phyloP scores from a whole-genome alignment of 2,888 invertebrate genomes.

The Hyposoter didymator region DNA sequence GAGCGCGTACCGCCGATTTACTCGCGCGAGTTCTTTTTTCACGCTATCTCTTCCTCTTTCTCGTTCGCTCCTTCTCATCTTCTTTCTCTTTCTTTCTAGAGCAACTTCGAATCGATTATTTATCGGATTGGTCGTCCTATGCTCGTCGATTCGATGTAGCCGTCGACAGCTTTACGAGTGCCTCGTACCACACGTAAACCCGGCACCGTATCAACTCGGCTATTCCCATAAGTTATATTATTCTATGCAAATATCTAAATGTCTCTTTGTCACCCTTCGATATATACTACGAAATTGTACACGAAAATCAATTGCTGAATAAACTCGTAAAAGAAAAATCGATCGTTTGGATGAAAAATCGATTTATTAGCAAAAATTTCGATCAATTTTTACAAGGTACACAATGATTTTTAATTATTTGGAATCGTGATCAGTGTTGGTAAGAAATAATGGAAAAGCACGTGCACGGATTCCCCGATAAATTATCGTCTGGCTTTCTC shows the following conservation, averaged over 20 bases:
- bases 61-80: neutral
- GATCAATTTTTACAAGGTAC: neutral
- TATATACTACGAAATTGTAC: neutral
- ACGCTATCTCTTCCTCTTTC: conserved; percentile 33
- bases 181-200: conserved; percentile 17
- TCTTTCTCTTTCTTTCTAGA: conserved; percentile 22
- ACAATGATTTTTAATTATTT: neutral
- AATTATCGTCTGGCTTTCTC: conserved; percentile 20
- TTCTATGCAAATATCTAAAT: conserved; percentile 17
- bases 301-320: neutral
- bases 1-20: conserved; percentile 39
- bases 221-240: conserved; percentile 34
- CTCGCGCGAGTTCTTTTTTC: conserved; percentile 49
- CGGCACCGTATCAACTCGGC: conserved; percentile 34
- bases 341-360: neutral
- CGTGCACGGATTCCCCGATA: conserved; percentile 13
- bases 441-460: neutral
- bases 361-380: neutral
- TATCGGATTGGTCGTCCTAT: conserved; percentile 61
- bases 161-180: conserved; percentile 61
- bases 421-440: neutral
- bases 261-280: conserved; percentile 20
- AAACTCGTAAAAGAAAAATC: neutral
- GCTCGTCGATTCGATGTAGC: conserved; percentile 60
- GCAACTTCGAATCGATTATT: conserved; percentile 60